Base-by-base conservation (phyloP, 2,797 vertebrate genomes). In the Pseudomugil gertrudae region DNA sequence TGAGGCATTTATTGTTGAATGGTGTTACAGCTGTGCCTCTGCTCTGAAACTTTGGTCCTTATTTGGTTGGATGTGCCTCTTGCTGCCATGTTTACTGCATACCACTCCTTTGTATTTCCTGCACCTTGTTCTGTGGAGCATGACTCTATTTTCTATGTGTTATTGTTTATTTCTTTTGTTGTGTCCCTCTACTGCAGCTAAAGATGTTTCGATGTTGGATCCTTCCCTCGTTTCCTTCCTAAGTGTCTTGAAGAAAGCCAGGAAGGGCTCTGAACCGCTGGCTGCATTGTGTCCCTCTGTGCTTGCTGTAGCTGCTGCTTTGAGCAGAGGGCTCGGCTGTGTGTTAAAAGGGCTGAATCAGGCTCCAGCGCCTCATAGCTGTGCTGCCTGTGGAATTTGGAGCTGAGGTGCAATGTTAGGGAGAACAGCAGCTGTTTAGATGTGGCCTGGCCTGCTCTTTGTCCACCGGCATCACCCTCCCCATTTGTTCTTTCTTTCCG, bases 331-430 rank as follows among this genome's bases (percentile, higher is more conserved):
- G 83, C 85, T 87, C 81, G 83, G 81, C 76, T 76, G 84, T 79
- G 80, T 72, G 76, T 57, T 14, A 64, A 88, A 89, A 91, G 51
- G 29, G 93, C 93, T 93, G 92, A 94, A 89, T 94, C 90, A 93
- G 91, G 65, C 87, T 69, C 62, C 88, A 76, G 73, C 84, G 77
- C 74, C 81, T 87, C 81, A 81, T 57, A 68, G 80, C 74, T 66
- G 63, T 58, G 70, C 86, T 83, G 90, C 79, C 84, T 83, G 85
- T 91, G 90, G 91, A 90, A 93, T 92, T 84, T 90, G 67, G 88
- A 87, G 86, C 86, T 63, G 89, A 90, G 85, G 86, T 89, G 90
- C 85, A 84, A 92, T 65, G 86, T 90, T 88, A 13, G 87, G 72
- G 76, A 88, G 84, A 79, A 65, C 75, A 76, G 87, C 90, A 90